Conservation (phyloP, 1,140 invertebrate genomes). For the Drosophila insularis region DNA sequence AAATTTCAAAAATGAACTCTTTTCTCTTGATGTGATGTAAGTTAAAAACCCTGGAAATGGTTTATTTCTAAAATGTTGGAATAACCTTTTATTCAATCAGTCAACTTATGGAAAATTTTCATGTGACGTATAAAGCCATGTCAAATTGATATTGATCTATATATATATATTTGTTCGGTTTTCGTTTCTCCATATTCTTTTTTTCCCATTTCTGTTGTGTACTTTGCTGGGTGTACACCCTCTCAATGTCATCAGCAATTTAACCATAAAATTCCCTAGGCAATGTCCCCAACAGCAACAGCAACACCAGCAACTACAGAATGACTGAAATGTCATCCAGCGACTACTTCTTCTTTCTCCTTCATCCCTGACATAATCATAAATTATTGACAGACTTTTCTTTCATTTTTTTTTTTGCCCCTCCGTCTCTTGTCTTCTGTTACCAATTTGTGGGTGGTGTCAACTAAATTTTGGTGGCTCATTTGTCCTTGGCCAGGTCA, state of each 20-base stretch:
- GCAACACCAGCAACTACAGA: neutral
- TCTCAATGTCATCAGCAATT: slow-evolving; percentile 12
- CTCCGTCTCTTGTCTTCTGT: neutral
- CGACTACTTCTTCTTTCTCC: neutral
- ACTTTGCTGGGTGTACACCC: neutral
- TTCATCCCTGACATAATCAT: slow-evolving; percentile 34
- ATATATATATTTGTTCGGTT: neutral
- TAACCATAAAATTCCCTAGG: slow-evolving; percentile 8
- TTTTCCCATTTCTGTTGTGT: slow-evolving; percentile 1
- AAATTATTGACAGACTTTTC: slow-evolving; percentile 40
- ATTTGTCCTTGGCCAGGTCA: slow-evolving; percentile 44
- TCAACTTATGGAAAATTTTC: neutral
- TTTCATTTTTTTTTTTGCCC: neutral
- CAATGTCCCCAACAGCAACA: slow-evolving; percentile 4
- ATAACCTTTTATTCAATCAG: neutral
- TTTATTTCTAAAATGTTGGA: neutral
- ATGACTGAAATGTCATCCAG: slow-evolving; percentile 34
- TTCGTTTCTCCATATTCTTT: neutral
- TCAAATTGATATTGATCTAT: slow-evolving; percentile 11
- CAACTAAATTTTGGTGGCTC: slow-evolving; percentile 42
- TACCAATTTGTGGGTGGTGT: slow-evolving; percentile 18
- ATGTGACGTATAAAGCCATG: neutral
- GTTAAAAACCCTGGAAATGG: neutral
- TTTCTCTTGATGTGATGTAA: neutral
- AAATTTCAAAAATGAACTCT: too few species aligned